A percentile compares a stretch with the other conserved stretches of the same genome.
These are phyloP conservation scores for Sminthurides aquaticus DNA, from an alignment of 2,888 invertebrate genomes.

Conservation along the genomic window DNA sequence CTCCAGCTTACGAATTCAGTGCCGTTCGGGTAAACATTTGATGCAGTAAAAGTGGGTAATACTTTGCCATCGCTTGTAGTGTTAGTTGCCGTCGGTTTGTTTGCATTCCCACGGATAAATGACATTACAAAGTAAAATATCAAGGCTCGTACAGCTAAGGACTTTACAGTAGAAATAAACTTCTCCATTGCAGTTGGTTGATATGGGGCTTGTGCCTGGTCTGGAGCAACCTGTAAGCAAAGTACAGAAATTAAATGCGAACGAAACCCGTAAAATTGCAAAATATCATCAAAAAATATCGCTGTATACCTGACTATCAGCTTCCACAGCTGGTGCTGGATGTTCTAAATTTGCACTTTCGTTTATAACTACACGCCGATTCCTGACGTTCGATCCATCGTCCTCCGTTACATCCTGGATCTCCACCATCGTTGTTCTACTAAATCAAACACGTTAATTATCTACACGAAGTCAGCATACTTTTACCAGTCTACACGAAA, in stretches of 20 bases:
- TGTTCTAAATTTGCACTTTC: neutral
- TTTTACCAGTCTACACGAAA: no score
- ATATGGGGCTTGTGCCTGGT: constrained; percentile 45
- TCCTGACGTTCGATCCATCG: neutral
- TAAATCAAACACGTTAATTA: no score
- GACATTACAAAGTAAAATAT: constrained; percentile 24
- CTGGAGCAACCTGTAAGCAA: no score
- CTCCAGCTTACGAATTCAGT: constrained; percentile 57
- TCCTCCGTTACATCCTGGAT: constrained; percentile 30
- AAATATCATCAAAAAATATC: no score
- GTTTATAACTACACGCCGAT: constrained; percentile 9
- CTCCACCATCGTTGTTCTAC: constrained; percentile 25
- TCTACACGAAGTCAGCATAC: no score
- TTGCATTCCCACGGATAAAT: constrained; percentile 16
- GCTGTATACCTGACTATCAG: constrained; percentile 9
- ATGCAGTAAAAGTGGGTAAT: constrained; percentile 53
- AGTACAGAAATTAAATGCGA: no score
- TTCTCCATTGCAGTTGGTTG: constrained; percentile 57
- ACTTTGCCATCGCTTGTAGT: constrained; percentile 44
- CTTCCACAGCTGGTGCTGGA: neutral
- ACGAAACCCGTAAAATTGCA: no score
- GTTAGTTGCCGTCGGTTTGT: constrained; percentile 21
- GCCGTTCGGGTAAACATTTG: constrained; percentile 76
- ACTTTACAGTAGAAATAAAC: constrained; percentile 31
- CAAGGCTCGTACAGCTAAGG: constrained; percentile 13